Base-by-base conservation (phyloP, 2,113 vertebrate species). In the Pygoscelis antarcticus region DNA sequence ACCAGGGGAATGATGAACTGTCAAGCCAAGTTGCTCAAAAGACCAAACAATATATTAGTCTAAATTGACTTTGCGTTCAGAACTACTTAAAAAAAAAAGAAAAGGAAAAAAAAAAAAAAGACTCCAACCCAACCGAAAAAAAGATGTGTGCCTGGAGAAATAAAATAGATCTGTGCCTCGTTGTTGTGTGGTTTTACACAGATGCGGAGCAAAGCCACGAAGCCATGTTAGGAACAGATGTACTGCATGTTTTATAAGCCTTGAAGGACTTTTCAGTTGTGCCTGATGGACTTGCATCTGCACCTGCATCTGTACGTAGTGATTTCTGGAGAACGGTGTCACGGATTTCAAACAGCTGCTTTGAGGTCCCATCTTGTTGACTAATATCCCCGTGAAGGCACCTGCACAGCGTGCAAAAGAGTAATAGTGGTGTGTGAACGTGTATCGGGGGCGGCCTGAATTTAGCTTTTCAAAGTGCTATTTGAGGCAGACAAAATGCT, bases 281-380 rank as follows among this genome's bases (percentile, higher is more conserved):
- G 84, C 92, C 89, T 96, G 93, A n/a, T 69, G 94, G 62, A 49
- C 86, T 58, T 65, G 62, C 91, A 85, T 66, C 95, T 97, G 95
- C 95, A 97, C 57, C 91, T 92, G 92, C 91, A 92, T n/a, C 94
- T 96, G 87, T 9, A 92, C 36, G 51, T 29, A 7, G 17, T 5
- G 52, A 13, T 57, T 94, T 71, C 89, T 82, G 83, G 34, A 54
- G 87, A 78, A 36, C 0, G 1, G 34, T 42, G 65, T 32, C 75
- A 32, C 2, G 3, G 47, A 29, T 42, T 83, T 40, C 83, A 38
- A 91, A 4, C 70, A 80, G 70, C 81, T 1, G 4, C 76, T 68
- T 44, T 7, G 79, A 71, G 95, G 69, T 54, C 91, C 38, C 74
- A 4, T 58, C 65, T 64, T n/a, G 30, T 55, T n/a, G 61, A 42